Base-by-base conservation (phyloP, 2,797 vertebrate genomes). In the Gymnothorax reevesii region DNA sequence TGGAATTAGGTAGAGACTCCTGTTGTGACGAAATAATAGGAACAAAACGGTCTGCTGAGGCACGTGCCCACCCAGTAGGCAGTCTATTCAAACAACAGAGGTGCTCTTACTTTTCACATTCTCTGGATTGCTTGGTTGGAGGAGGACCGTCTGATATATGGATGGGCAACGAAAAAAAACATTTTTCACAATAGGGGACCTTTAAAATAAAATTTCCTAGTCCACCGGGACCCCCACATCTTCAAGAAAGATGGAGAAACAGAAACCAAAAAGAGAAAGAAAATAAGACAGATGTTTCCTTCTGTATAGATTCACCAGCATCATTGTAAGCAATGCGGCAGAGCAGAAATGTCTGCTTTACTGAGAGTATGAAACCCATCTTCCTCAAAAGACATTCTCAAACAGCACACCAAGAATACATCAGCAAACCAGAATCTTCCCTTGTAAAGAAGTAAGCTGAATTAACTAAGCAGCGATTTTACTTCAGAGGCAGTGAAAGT, bases 361-460 rank as follows among this genome's bases (percentile, higher is more conserved):
- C 10, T 10, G 75, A 85, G 83, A 87, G 57, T 55, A 85, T 88
- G 42, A 88, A 85, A 71, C 75, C 84, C 33, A 85, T 71, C 75
- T 85, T 73, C 17, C 27, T 80, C 8, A 85, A 87, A 87, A n/a
- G 82, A 54, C 86, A 84, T 25, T 84, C 84, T 55, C 25, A 77
- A n/a, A 77, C 83, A 22, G 7, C 54, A 25, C 84, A 75, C 7
- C 79, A 86, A 79, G 85, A 86, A 86, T 20, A 86, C 42, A 33
- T 49, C 6, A 27, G 59, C 57, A 84, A 84, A 49, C 83, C 57
- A 12, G 64, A 42, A 57, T 57, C 54, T 73, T 85, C 57, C 22
- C 75, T 71, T 13, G 66, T 77, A 73, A 86, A 13, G 20, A 86
- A 86, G 49, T 7, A 33, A 42, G 83, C 10, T 20, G 83, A 66